These are phyloP conservation scores for Benthosema pterotum DNA, from an alignment of 2,797 vertebrate species.

Conservation along the genomic window DNA sequence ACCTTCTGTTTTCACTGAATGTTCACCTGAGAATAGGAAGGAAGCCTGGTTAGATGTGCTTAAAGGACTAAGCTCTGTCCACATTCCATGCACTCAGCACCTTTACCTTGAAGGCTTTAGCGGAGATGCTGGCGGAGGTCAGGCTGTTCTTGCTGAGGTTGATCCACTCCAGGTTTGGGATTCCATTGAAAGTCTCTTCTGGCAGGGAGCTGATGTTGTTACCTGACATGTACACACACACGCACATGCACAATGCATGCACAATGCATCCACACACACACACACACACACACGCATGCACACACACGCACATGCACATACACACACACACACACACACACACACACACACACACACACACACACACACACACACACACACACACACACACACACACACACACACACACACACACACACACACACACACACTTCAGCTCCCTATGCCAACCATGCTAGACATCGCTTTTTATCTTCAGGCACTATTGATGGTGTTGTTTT, in stretches of 20 bases:
- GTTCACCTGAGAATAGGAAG: too few species aligned
- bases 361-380: too few species aligned
- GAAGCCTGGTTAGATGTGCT: too few species aligned
- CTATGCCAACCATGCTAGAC: too few species aligned
- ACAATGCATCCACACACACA: slow-evolving; percentile 10
- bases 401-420: neutral
- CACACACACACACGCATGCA: neutral
- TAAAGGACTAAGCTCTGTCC: too few species aligned
- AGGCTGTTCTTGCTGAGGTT: slow-evolving; percentile 94
- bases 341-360: neutral
- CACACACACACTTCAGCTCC: too few species aligned
- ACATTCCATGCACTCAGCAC: too few species aligned
- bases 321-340: slow-evolving; percentile 13
- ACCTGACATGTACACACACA: slow-evolving; percentile 68
- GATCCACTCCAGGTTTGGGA: slow-evolving; percentile 94
- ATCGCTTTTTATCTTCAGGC: too few species aligned
- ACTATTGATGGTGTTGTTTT: too few species aligned
- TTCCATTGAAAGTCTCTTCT: slow-evolving; percentile 90
- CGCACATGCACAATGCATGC: too few species aligned
- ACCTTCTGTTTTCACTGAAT: too few species aligned
- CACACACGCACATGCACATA: too few species aligned
- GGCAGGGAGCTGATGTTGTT: slow-evolving; percentile 90
- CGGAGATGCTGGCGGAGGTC: slow-evolving; percentile 79
- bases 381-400: slow-evolving; percentile 13
- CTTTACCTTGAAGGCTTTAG: slow-evolving; percentile 62